These are phyloP conservation scores for Hydraecia micacea DNA, from an alignment of 2,888 invertebrate species.

Conservation along the genomic window DNA sequence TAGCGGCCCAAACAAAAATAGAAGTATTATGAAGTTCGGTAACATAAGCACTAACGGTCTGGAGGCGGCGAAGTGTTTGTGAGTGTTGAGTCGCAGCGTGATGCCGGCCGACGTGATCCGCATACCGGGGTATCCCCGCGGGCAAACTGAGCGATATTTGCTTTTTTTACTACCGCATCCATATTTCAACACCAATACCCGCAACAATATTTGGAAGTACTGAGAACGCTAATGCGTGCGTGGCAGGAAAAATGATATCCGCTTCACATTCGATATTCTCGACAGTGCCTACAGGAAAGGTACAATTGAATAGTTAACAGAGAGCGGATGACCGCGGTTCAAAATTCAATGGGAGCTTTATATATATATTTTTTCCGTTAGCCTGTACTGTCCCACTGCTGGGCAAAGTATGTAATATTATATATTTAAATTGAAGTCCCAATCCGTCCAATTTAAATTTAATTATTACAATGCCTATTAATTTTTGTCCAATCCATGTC, in stretches of 20 bases:
- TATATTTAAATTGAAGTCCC: too few species aligned
- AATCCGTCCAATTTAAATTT: not conserved
- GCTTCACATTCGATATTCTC: slow-evolving; percentile 77
- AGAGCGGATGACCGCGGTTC: not conserved
- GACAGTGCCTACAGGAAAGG: slow-evolving; percentile 60
- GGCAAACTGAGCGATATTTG: slow-evolving; percentile 82
- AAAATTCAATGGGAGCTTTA: not conserved
- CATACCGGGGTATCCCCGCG: slow-evolving; percentile 76
- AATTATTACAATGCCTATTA: not conserved
- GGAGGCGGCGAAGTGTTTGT: slow-evolving; percentile 68
- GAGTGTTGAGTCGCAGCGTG: slow-evolving; percentile 74
- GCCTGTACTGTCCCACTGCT: too few species aligned
- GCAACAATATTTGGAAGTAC: slow-evolving; percentile 86
- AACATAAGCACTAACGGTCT: slow-evolving; percentile 76
- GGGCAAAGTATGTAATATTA: too few species aligned
- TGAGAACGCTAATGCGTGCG: slow-evolving; percentile 85
- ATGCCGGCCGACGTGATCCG: slow-evolving; percentile 82
- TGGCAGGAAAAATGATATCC: slow-evolving; percentile 83
- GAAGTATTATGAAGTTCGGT: slow-evolving; percentile 72
- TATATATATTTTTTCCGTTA: not conserved
- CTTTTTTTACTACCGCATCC: slow-evolving; percentile 87
- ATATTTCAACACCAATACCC: slow-evolving; percentile 87
- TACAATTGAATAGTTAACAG: slow-evolving; percentile 77
- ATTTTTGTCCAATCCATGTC: not conserved
- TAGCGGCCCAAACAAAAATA: slow-evolving; percentile 65